Conservation (phyloP, 1,140 invertebrate genomes). For the Anoplolepis gracilipes region DNA sequence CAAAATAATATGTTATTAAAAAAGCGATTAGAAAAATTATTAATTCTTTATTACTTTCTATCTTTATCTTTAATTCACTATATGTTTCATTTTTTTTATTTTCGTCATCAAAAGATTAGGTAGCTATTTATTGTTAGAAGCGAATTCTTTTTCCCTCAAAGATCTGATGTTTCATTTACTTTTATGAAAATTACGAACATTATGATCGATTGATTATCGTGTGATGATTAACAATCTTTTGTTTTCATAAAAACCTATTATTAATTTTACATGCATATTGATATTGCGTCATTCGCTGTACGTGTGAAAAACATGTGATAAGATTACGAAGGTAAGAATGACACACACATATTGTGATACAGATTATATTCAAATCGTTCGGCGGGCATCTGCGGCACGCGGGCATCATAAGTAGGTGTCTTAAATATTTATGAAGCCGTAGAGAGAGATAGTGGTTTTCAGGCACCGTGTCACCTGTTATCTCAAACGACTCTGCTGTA, state of each 20-base stretch:
- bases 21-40: no score
- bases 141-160: no score
- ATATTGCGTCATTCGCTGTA: slow-evolving; percentile 76
- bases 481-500: slow-evolving; percentile 52
- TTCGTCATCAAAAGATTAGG: no score
- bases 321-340: slow-evolving; percentile 69
- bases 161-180: no score
- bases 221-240: background rate
- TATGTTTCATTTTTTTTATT: no score
- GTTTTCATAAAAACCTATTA: slow-evolving; percentile 3
- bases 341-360: slow-evolving; percentile 69
- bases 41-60: no score
- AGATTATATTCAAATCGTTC: slow-evolving; percentile 77
- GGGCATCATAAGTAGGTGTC: slow-evolving; percentile 65
- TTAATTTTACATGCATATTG: slow-evolving; percentile 49
- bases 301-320: slow-evolving; percentile 79
- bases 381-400: slow-evolving; percentile 52
- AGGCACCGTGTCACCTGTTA: slow-evolving; percentile 62
- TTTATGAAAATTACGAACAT: no score
- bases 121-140: no score
- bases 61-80: no score
- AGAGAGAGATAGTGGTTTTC: slow-evolving; percentile 63
- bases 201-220: no score
- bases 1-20: no score
- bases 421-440: slow-evolving; percentile 79